Base-by-base conservation (phyloP, 2,113 vertebrate species). In the Embiotoca jacksoni region DNA sequence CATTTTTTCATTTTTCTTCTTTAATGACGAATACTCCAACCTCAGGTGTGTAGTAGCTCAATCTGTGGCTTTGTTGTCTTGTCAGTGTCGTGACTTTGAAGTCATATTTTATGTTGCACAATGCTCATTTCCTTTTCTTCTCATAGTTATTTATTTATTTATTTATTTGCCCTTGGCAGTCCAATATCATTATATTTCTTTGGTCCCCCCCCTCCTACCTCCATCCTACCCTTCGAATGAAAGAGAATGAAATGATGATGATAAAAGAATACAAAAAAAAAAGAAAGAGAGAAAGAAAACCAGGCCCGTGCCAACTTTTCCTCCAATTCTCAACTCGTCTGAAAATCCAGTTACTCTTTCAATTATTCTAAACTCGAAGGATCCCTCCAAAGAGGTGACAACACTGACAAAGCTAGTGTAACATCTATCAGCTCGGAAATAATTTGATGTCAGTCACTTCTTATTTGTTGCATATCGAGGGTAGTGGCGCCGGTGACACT, bases 401-500 rank as follows among this genome's bases (percentile, higher is more conserved):
- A 88, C 88, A 59, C 88, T 88, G 90, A 93, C 92, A 94, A 92
- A 93, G 89, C 88, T 76, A 75, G 71, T 78, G 85, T 86, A 86
- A 87, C 89, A 91, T 92, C 91, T 91, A 91, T 94, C 93, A 89
- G 81, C 81, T 69, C 71, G 86, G 85, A 93, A 92, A 94, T 94
- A 90, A 94, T 94, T 94, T 92, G 88, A 81, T 91, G 92, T 92
- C 93, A 93, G 78, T 94, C 91, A 89, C 81, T 88, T 87, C 90
- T 89, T 87, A 86, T 91, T 88, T 92, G 88, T 90, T 89, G 89
- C 90, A 84, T 79, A 83, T 86, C 47, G 74, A 58, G 77, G 75
- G 80, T 52, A 65, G 86, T n/a, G 61, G 56, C 66, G 86, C 41
- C 66, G 47, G 68, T 74, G 75, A 82, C 85, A 88, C 90, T 91